Evolutionary conservation across 2,113 vertebrate genomes (phyloP).

Genomic region (Talpa occidentalis): DNA sequence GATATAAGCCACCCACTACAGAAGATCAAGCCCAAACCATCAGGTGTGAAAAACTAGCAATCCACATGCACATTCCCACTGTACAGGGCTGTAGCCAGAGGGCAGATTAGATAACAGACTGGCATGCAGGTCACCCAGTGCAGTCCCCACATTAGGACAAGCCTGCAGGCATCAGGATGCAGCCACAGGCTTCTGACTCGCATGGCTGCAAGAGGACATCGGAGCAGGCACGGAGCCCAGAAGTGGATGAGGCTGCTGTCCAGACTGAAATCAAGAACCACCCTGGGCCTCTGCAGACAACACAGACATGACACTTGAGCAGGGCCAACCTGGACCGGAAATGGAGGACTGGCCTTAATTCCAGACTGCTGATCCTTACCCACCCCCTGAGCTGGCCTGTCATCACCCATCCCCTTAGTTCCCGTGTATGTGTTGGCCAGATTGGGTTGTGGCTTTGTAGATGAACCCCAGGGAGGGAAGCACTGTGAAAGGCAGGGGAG

Average conservation of each 20-base stretch:
- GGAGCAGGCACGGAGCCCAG: background rate
- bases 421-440: background rate
- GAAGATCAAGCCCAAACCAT: background rate
- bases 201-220: background rate
- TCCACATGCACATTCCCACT: background rate
- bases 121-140: background rate
- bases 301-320: background rate
- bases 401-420: background rate
- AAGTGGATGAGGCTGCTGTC: background rate
- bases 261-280: background rate
- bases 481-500: background rate
- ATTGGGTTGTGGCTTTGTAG: background rate
- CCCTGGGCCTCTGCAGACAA: background rate
- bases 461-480: background rate
- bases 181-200: background rate
- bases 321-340: background rate
- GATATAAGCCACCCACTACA: too few species aligned
- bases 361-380: background rate
- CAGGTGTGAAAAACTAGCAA: background rate
- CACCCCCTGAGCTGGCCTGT: background rate
- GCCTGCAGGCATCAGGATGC: background rate
- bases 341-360: background rate
- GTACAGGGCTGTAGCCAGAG: background rate
- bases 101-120: background rate
- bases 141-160: background rate